Percentiles rank a stretch among this genome's conserved stretches.
Evolutionary conservation across 2,888 invertebrate species (phyloP).

Genomic region (Tenodera sinensis): DNA sequence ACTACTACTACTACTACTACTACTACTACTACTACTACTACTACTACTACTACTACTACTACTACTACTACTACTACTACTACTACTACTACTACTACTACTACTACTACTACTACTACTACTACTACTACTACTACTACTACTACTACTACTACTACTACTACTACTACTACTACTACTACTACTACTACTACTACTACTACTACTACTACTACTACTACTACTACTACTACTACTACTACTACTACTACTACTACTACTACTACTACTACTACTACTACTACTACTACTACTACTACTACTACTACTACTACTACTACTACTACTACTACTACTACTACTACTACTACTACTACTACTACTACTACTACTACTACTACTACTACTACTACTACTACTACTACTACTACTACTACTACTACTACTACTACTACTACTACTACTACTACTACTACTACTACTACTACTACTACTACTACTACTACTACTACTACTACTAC

Average conservation of each 20-base stretch:
- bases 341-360: slow-evolving; percentile 7
- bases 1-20: slow-evolving; percentile 37
- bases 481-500: slow-evolving; percentile 7
- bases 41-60: slow-evolving; percentile 7
- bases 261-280: slow-evolving; percentile 9
- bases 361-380: slow-evolving; percentile 36
- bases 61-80: slow-evolving; percentile 7
- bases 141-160: slow-evolving; percentile 8
- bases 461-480: slow-evolving; percentile 7
- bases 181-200: slow-evolving; percentile 7
- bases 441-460: slow-evolving; percentile 7
- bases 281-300: slow-evolving; percentile 7
- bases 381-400: slow-evolving; percentile 38
- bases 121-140: slow-evolving; percentile 2
- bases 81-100: slow-evolving; percentile 7
- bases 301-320: slow-evolving; percentile 7
- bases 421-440: slow-evolving; percentile 5
- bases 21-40: slow-evolving; percentile 7
- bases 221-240: slow-evolving; percentile 7
- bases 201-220: slow-evolving; percentile 7
- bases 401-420: slow-evolving; percentile 5
- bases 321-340: slow-evolving; percentile 7
- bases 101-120: slow-evolving; percentile 7
- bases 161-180: slow-evolving; percentile 13
- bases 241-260: slow-evolving; percentile 7